Evolutionary conservation across 2,888 invertebrate species (phyloP).

Genomic region (Catonia carolina): DNA sequence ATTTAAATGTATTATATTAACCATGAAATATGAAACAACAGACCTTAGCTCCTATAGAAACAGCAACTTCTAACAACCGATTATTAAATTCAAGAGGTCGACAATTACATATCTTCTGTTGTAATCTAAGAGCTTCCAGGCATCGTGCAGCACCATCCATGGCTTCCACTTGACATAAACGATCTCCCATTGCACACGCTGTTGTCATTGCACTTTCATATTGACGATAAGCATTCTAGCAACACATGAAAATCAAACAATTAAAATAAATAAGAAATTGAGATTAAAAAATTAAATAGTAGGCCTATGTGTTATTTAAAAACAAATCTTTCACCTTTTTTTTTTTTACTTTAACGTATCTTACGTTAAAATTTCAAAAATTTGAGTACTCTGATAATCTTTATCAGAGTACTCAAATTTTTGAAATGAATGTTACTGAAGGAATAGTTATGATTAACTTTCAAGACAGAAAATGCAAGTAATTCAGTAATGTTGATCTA

Average conservation of each 20-base stretch:
- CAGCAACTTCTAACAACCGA: constrained; percentile 72
- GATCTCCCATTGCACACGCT: constrained; percentile 69
- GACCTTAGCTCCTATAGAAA: constrained; percentile 81
- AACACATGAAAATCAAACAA: no score
- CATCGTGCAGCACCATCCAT: constrained; percentile 84
- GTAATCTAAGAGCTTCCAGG: constrained; percentile 61
- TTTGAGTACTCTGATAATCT: no score
- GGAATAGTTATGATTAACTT: no score
- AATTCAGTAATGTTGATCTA: no score
- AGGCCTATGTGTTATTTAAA: no score
- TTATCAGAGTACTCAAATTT: no score
- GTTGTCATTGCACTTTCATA: constrained; percentile 82
- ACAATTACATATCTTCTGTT: constrained; percentile 82
- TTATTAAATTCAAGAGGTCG: constrained; percentile 81
- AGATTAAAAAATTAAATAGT: background rate
- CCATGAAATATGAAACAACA: no score
- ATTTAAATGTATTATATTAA: no score
- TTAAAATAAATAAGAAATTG: background rate
- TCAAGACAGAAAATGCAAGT: no score
- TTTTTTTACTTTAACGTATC: no score
- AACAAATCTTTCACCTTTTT: background rate
- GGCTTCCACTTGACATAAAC: constrained; percentile 82
- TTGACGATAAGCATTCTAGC: constrained; percentile 63
- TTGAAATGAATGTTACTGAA: no score
- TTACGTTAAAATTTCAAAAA: no score